Evolutionary conservation across 2,888 invertebrate genomes (phyloP).

Genomic region (Sphecodes monilicornis): DNA sequence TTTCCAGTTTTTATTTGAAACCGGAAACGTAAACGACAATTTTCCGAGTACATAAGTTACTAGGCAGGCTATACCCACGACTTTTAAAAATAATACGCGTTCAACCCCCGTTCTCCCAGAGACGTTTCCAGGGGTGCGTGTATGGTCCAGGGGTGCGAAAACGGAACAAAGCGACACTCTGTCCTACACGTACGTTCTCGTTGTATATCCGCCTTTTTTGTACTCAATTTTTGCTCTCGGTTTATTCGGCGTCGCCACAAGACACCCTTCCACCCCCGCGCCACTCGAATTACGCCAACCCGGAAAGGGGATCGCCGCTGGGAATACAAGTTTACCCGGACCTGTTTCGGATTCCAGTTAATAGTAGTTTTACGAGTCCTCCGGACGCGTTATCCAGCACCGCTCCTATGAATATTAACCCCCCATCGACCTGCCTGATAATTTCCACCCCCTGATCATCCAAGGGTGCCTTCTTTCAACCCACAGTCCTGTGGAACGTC

Average conservation of each 20-base stretch:
- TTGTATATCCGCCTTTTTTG: conserved; percentile 21
- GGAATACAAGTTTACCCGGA: conserved; percentile 50
- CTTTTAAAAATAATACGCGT: background rate
- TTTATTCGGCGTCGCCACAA: conserved; percentile 28
- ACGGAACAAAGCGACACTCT: conserved; percentile 19
- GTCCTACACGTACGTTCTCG: conserved; percentile 35
- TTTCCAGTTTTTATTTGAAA: background rate
- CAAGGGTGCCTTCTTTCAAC: background rate
- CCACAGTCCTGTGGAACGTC: background rate
- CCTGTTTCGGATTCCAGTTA: conserved; percentile 55
- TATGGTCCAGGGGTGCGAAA: no score
- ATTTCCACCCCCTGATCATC: conserved; percentile 31
- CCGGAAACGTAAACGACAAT: background rate
- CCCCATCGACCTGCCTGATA: conserved; percentile 3
- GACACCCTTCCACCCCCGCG: conserved; percentile 31
- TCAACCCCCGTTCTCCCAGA: background rate
- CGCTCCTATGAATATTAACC: conserved; percentile 58
- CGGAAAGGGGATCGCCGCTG: conserved; percentile 26
- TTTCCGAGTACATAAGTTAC: background rate
- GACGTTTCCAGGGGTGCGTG: background rate
- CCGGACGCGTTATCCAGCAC: conserved; percentile 23
- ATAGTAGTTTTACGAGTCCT: conserved; percentile 56
- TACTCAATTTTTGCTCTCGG: conserved; percentile 40
- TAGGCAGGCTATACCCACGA: background rate
- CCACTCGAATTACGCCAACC: conserved; percentile 27